Evolutionary conservation across 2,113 vertebrate genomes (phyloP), one percentile per base, ranked within the genome.

Genomic region (Desmodus rotundus): DNA sequence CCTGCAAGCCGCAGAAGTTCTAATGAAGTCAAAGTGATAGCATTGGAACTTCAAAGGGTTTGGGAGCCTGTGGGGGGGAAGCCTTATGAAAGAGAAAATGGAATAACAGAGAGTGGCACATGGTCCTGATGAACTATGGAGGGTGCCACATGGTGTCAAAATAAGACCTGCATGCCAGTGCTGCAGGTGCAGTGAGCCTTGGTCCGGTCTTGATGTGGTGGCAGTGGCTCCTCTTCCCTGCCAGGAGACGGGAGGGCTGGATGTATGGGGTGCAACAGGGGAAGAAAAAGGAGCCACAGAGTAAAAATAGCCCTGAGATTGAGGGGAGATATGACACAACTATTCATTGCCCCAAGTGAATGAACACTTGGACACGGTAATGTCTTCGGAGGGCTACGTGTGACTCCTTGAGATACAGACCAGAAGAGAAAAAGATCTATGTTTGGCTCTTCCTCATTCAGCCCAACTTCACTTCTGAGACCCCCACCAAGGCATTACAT

Each of bases 331-430:
- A 22, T 13, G 56, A 38, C 67, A 82, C n/a, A 84, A 67, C 93
- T 31, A 1, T 45, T 72, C 47, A 81, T 91, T 56, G 33, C 7
- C 70, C 33, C 9, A 8, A 0, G 9, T n/a, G 43, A 43, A 43
- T 36, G 74, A 76, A 65, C 84, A 33, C 41, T 45, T 56, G 36
- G 47, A 68, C 72, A 73, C 1, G 13, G 36, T 82, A 41, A 38
- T 54, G 31, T 93, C 83, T 96, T 96, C 31, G 72, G 78, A 58
- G 63, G 14, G 65, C 61, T 96, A 36, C 33, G 11, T 0, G 63
- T 93, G 68, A 43, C 19, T n/a, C 92, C 38, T 43, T 22, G 91
- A 93, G 93, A 86, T 28, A 38, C 94, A 96, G 77, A 78, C 52
- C 54, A 36, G 36, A 68, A 81, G 67, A 63, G 13, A 43, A 63